Conservation (phyloP, 2,797 vertebrate genomes). For the Rhodeus uyekii region DNA sequence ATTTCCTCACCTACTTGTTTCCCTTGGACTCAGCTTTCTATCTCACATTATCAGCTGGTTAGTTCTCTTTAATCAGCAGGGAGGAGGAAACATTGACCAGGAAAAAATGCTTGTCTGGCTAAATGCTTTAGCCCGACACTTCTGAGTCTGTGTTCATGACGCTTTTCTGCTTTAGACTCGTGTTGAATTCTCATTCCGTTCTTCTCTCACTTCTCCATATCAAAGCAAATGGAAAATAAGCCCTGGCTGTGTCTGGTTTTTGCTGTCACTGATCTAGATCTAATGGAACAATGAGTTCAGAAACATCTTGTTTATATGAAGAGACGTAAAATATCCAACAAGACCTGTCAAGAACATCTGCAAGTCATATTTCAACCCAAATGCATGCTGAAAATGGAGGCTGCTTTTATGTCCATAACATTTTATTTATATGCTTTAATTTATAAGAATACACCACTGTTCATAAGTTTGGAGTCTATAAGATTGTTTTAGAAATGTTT, state of each 20-base stretch:
- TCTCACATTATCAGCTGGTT: constrained; percentile 23
- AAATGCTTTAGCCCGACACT: background rate
- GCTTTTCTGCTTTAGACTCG: background rate
- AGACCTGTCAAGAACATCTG: constrained; percentile 1
- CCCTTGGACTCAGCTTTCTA: constrained; percentile 9
- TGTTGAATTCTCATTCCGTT: constrained; percentile 14
- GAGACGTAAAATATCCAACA: background rate
- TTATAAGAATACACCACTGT: background rate
- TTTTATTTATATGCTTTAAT: background rate
- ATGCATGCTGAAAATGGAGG: background rate
- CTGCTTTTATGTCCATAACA: background rate
- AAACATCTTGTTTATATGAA: background rate
- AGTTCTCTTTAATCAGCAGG: constrained; percentile 29
- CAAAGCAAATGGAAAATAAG: constrained; percentile 10
- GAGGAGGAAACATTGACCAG: constrained; percentile 15
- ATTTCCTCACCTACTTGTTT: constrained; percentile 33
- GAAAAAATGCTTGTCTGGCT: constrained; percentile 25
- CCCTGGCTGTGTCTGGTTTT: background rate
- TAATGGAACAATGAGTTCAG: constrained; percentile 4
- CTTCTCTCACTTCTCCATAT: constrained; percentile 42
- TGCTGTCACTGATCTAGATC: background rate
- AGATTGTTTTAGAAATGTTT: background rate
- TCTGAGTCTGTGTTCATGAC: background rate
- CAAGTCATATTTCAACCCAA: background rate
- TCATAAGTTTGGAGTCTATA: background rate